A percentile compares a stretch with the other conserved stretches of the same genome.
Evolutionary conservation across 2,888 invertebrate genomes (phyloP).

Genomic region (Nipponacmea schrenckii): DNA sequence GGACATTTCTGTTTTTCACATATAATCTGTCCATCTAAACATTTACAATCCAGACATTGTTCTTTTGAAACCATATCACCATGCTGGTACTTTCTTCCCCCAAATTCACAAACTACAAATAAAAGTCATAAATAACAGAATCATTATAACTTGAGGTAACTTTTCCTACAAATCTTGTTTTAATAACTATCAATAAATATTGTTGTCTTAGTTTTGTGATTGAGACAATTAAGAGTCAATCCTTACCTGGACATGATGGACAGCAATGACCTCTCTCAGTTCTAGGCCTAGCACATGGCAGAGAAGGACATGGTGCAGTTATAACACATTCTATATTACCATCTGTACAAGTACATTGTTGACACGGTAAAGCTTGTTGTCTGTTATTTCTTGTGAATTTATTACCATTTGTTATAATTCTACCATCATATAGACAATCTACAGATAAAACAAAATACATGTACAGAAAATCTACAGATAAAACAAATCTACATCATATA

Average conservation of each 20-base stretch:
- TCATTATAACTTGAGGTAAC: background rate
- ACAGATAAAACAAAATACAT: constrained; percentile 15
- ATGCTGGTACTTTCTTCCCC: constrained; percentile 44
- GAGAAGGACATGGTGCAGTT: constrained; percentile 44
- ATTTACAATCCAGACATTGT: constrained; percentile 48
- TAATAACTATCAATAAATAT: background rate
- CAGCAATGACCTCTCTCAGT: constrained; percentile 52
- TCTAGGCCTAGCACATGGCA: constrained; percentile 50
- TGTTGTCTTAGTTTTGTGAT: too few species aligned
- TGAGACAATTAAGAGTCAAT: background rate
- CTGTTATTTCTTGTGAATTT: constrained; percentile 34
- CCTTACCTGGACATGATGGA: constrained; percentile 55
- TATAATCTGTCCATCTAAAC: constrained; percentile 48
- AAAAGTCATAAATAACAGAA: background rate
- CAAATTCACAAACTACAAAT: constrained; percentile 48
- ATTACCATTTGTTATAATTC: constrained; percentile 43
- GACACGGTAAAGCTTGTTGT: constrained; percentile 47
- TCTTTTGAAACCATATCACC: constrained; percentile 48
- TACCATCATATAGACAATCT: constrained; percentile 58
- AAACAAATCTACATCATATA: background rate
- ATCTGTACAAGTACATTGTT: constrained; percentile 53
- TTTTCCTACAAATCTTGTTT: background rate
- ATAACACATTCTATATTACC: constrained; percentile 55
- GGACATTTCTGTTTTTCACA: constrained; percentile 44
- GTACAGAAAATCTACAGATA: background rate